Conservation (phyloP, 2,113 vertebrate genomes). For the Nyctibius bracteatus region DNA sequence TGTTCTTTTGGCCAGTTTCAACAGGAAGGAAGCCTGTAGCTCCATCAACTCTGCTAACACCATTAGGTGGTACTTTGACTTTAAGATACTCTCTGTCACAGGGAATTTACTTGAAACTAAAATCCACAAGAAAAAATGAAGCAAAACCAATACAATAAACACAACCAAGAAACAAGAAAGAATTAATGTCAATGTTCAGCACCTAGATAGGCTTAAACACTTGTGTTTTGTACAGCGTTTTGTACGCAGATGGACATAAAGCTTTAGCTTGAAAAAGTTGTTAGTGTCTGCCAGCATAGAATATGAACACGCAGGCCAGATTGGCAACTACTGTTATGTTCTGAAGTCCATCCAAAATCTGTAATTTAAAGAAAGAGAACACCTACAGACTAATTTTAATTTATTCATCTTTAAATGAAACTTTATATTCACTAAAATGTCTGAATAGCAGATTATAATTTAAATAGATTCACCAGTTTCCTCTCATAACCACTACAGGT, state of each 20-base stretch:
- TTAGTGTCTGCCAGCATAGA: neutral
- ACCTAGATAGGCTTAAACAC: neutral
- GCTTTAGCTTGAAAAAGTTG: neutral
- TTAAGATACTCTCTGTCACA: neutral
- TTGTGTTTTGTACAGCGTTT: neutral
- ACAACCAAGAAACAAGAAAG: neutral
- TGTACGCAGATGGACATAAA: neutral
- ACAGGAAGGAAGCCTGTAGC: constrained; percentile 44
- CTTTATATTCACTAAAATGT: neutral
- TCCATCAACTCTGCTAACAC: constrained; percentile 46
- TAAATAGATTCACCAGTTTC: neutral
- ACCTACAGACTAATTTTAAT: neutral
- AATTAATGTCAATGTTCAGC: neutral
- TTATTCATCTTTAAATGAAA: neutral
- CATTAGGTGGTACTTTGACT: constrained; percentile 33
- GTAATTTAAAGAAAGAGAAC: neutral
- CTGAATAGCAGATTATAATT: neutral
- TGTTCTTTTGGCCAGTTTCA: constrained; percentile 5
- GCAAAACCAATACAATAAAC: neutral
- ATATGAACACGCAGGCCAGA: neutral
- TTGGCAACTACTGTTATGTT: neutral
- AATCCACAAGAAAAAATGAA: neutral
- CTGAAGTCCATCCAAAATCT: neutral
- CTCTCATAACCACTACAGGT: neutral
- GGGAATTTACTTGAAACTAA: neutral